Base-by-base conservation (phyloP, 1,140 invertebrate genomes). In the Pomacea maculata region DNA sequence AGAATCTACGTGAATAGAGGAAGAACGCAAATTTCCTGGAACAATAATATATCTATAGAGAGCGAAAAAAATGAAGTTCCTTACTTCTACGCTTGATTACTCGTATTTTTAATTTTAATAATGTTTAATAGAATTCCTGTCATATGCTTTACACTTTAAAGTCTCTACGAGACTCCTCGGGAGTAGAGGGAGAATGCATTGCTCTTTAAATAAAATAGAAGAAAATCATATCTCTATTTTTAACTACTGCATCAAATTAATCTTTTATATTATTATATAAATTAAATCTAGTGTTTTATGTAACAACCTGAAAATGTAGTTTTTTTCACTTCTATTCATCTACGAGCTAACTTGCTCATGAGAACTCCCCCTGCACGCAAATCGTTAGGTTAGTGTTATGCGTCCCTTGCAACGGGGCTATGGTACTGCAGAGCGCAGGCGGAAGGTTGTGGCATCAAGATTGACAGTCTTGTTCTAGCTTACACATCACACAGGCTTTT, bases 391-490 rank as follows among this genome's bases (percentile, higher is more conserved):
- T 61, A 73, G 75, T 75, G 63, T 52, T 57, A 70, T 85, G 82
- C 84, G 82, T 84, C 84, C 84, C 80, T 79, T 83, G 82, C 84
- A 82, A 85, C 84, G 72, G 61, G 72, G 55, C 10, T 29, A 74
- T 9, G 29, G 55, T 55, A 19, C 1, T 64, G 45, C 61, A 52
- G 21, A 19, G 15, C 57, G 34, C 63, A 55, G 57, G 29, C 71
- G 9, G 45, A 29, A 34, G 52, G 76, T 2, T 17, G 14, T 45
- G 10, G 61, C 64, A 8, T 73, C 17, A 68, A 11, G 45, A 64
- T n/a, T 73, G n/a, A 54, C 45, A 21, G 21, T 34, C 65, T 76
- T 21, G 76, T 79, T 82, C 34, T 63, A 78, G 70, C 29, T 73
- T 54, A 72, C 5, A 64, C 54, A 80, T 25, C 65, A 8, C 68